Conservation (phyloP, 2,888 invertebrate genomes). For the Syritta pipiens region DNA sequence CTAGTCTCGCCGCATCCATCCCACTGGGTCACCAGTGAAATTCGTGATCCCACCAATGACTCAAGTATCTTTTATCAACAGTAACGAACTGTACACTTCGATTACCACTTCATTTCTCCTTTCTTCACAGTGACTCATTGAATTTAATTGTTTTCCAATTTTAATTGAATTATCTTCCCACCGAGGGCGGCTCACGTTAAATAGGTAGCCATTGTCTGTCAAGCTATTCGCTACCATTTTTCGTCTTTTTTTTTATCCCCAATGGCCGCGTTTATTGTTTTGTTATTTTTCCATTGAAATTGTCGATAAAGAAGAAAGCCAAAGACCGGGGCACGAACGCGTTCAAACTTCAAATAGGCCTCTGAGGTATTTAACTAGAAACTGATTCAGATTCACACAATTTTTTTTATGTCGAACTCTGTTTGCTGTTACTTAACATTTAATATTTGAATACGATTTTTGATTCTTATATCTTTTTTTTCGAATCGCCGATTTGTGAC, state of each 20-base stretch:
- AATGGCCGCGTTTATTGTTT: too few species aligned
- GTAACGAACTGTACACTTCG: background rate
- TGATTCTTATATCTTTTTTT: constrained; percentile 22
- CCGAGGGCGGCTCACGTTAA: constrained; percentile 41
- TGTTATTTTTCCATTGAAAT: constrained; percentile 17
- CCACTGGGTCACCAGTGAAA: background rate
- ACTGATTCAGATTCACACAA: constrained; percentile 5
- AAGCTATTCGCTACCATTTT: constrained; percentile 61
- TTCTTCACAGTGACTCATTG: constrained; percentile 34
- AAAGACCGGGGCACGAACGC: constrained; percentile 6
- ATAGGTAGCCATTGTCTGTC: constrained; percentile 63
- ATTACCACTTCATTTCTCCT: background rate
- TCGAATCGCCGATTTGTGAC: constrained; percentile 37
- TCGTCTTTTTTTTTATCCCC: constrained; percentile 38
- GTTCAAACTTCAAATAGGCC: constrained; percentile 20
- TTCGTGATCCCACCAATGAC: constrained; percentile 4
- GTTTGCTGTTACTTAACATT: constrained; percentile 46
- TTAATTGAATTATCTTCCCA: constrained; percentile 53
- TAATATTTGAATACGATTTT: constrained; percentile 45
- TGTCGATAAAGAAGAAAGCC: constrained; percentile 30
- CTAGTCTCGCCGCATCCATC: too few species aligned
- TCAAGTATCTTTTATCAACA: background rate
- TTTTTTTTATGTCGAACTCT: constrained; percentile 14
- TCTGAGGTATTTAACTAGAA: constrained; percentile 16
- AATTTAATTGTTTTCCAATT: constrained; percentile 9